These are phyloP conservation scores for Pangasius larnaudii DNA, from an alignment of 2,797 vertebrate genomes.

Conservation along the genomic window DNA sequence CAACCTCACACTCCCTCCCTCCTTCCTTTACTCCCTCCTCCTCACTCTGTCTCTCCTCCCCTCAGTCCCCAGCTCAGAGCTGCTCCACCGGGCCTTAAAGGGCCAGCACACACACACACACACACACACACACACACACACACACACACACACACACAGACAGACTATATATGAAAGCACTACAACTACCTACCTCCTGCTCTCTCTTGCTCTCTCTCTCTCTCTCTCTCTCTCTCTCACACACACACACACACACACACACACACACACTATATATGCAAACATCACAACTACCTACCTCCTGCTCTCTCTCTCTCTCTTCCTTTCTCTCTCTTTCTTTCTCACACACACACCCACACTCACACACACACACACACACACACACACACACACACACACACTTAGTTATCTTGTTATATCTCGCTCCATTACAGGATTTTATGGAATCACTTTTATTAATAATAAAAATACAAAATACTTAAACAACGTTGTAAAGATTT, in stretches of 20 bases:
- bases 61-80: conserved; percentile 79
- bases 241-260: not conserved
- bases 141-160: conserved; percentile 11
- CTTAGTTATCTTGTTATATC: no score
- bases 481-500: no score
- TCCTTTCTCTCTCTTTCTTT: no score
- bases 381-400: no score
- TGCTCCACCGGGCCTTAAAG: conserved; percentile 93
- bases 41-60: conserved; percentile 77
- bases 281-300: no score
- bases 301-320: no score
- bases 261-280: not conserved
- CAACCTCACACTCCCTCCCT: conserved; percentile 64
- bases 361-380: no score
- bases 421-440: no score
- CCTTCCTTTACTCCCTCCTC: conserved; percentile 64
- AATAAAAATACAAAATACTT: no score
- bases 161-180: not conserved
- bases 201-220: not conserved
- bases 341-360: no score
- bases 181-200: not conserved
- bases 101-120: conserved; percentile 75
- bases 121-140: conserved; percentile 28
- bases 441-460: no score
- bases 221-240: not conserved